Evolutionary conservation across 2,113 vertebrate genomes (phyloP), one percentile per base, ranked within the genome.

Genomic region (Ochotona curzoniae): DNA sequence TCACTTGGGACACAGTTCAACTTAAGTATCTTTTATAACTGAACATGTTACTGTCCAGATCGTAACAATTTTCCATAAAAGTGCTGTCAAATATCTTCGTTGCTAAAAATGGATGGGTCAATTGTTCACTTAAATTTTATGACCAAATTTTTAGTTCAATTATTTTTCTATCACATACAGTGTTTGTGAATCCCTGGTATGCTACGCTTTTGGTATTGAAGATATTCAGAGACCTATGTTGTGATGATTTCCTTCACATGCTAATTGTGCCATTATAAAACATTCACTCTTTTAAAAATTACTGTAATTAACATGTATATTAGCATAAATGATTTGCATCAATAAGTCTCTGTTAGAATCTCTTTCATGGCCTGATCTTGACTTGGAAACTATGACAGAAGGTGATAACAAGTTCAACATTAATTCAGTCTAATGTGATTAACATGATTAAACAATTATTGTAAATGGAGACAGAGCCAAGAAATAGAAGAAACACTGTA

Each of bases 321-420:
- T 97, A 91, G 74, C 89, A 89, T 96, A 92, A 70, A 38, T 97
- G 90, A 96, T 92, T 96, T 97, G 95, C 84, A 96, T 30, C 61
- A 93, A 73, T 89, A 90, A 90, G 83, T 95, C 60, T 85, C 9
- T 92, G 61, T 96, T 85, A 0, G 38, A 83, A 88, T 95, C 47
- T 47, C 47, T 61, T 96, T 92, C 63, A 96, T 75, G 26, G 90
- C 35, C 87, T 83, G 80, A 94, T 93, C 90, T 93, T 95, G 85
- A 86, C 66, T 95, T 76, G 30, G 35, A 96, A 95, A 92, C 63
- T 83, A 78, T 90, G 86, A 93, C 94, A 91, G 47, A 88, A 85
- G 35, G 49, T 95, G 85, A 92, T 90, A 79, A 86, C 67, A 54
- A 92, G 76, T 93, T 93, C 84, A 95, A 30, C 3, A 0, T 81